Conservation (phyloP, 2,888 invertebrate genomes). For the Drosophila borealis region DNA sequence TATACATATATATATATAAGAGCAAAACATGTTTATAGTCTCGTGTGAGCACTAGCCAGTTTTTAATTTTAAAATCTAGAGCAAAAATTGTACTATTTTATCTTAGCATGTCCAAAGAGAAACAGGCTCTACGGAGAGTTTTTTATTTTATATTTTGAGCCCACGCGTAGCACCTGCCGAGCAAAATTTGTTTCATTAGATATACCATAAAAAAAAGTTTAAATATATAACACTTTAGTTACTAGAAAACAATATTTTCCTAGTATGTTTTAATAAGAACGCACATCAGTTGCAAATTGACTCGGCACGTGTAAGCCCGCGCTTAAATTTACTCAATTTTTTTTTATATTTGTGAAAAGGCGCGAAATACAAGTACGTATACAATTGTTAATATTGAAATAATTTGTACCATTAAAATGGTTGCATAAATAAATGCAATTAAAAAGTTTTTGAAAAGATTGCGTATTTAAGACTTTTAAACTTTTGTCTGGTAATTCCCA, state of each 20-base stretch:
- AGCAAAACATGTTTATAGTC: slow-evolving; percentile 18
- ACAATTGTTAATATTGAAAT: slow-evolving; percentile 13
- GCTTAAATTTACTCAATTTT: not conserved
- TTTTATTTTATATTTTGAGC: not conserved
- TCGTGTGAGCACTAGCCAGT: slow-evolving; percentile 24
- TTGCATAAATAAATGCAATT: slow-evolving; percentile 4
- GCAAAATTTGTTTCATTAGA: slow-evolving; percentile 13
- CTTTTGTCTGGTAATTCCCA: not conserved
- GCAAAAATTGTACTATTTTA: slow-evolving; percentile 10
- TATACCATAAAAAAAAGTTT: slow-evolving; percentile 4
- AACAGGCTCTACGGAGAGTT: not conserved
- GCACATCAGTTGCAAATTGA: not conserved
- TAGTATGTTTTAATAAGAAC: not conserved
- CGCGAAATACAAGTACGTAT: slow-evolving; percentile 7
- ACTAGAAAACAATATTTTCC: slow-evolving; percentile 2
- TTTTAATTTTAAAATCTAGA: slow-evolving; percentile 9
- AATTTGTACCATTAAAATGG: slow-evolving; percentile 9
- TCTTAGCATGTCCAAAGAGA: slow-evolving; percentile 1
- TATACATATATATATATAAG: slow-evolving; percentile 12
- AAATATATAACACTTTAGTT: not conserved
- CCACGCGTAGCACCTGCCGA: slow-evolving; percentile 9
- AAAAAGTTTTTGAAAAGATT: not conserved
- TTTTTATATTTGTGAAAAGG: slow-evolving; percentile 4
- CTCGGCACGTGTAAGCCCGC: not conserved
- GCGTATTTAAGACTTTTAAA: not conserved